Base-by-base conservation (phyloP, 2,797 vertebrate genomes). In the Epinephelus malabaricus region DNA sequence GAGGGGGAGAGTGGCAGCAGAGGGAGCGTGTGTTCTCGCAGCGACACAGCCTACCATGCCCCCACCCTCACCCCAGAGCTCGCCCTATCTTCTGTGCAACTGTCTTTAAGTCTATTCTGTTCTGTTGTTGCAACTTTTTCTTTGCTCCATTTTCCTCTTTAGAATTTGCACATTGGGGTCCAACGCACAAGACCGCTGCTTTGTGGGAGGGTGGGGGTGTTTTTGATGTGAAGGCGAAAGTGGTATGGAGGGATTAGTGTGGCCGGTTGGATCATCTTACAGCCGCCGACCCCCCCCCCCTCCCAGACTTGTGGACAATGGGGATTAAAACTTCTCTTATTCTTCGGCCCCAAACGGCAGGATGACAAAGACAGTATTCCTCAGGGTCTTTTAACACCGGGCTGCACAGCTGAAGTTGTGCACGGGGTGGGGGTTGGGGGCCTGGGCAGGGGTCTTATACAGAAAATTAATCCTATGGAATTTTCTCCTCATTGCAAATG, bases 261-360 rank as follows among this genome's bases (percentile, higher is more conserved):
- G 97, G 98, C 98, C 97, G 94, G 96, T 98, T 96, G 97, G 98
- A 97, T 99, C 97, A 98, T 98, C 96, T 98, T 98, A 98, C 97
- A 97, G 94, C 96, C 94, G 88, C 94, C 94, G 92, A 95, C 92
- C 78, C 88, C 92, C 92, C 92, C 58, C 34, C 34, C 64, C 92
- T 86, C 88, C 78, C 88, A 95, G 94, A 94, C 93, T 94, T 87
- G 54, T 81, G 94, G 95, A 96, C 96, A 96, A 96, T 96, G 92
- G 95, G 95, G 96, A 96, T 96, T 96, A 96, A 94, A 96, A 96
- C 95, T 96, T 96, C 95, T 96, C 95, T 95, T 95, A 95, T 96
- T 96, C 96, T 96, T 95, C 91, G 86, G 91, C 93, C 92, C 91
- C 93, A 94, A 96, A 95, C 93, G 91, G 93, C 94, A 92, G 93